phyloP scores from a whole-genome alignment of 2,113 vertebrate genomes.

The Colistium nudipinnis region DNA sequence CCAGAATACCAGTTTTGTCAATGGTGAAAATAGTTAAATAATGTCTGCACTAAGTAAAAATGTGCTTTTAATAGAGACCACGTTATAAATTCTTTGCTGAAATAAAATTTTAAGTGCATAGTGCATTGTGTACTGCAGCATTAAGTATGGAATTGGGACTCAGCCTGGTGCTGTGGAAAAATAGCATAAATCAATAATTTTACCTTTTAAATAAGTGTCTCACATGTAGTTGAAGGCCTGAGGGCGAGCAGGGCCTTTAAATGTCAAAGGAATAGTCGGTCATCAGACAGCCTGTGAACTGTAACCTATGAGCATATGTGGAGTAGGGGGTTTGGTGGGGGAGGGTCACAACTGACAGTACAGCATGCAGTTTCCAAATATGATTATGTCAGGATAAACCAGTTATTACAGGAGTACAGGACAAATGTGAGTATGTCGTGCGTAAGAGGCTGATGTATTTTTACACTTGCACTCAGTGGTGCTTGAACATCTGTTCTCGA shows the following conservation, averaged over 20 bases:
- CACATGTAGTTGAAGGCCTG: conserved; percentile 37
- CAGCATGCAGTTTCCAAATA: conserved; percentile 42
- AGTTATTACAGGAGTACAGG: conserved; percentile 44
- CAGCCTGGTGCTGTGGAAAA: too few relatives aligned
- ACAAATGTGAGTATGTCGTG: conserved; percentile 38
- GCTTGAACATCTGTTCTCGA: conserved; percentile 18
- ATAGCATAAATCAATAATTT: too few relatives aligned
- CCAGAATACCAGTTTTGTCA: conserved; percentile 3
- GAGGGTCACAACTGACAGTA: conserved; percentile 22
- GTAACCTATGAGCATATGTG: conserved; percentile 43
- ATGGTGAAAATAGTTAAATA: conserved; percentile 7
- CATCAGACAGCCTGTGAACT: conserved; percentile 51
- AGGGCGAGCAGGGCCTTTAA: conserved; percentile 63
- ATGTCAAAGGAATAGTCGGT: conserved; percentile 56
- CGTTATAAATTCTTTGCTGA: conserved; percentile 6
- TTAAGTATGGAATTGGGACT: neutral
- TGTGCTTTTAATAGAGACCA: conserved; percentile 3
- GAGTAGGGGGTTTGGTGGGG: neutral
- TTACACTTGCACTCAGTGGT: conserved; percentile 7
- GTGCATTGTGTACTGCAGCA: neutral
- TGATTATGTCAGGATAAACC: conserved; percentile 62
- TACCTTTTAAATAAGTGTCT: neutral
- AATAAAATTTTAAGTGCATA: conserved; percentile 45
- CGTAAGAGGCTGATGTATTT: conserved; percentile 52
- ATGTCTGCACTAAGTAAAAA: neutral